A percentile compares a stretch with the other conserved stretches of the same genome.
These are phyloP conservation scores for Spheniscus mendiculus DNA, from an alignment of 2,113 vertebrate species.

Conservation along the genomic window DNA sequence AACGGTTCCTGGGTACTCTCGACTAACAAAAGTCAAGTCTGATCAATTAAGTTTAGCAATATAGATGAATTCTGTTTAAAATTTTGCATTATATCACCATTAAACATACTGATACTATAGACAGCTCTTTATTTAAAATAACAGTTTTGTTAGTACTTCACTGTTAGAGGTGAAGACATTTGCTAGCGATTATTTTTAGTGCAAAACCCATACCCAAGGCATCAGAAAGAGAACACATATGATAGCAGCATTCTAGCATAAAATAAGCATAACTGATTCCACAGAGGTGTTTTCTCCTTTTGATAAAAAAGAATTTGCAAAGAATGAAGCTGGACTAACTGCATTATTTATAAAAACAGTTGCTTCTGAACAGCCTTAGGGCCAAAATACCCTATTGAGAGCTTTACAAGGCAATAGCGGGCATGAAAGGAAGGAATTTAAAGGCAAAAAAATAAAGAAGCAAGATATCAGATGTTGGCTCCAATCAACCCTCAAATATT, in stretches of 20 bases:
- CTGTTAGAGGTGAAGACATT: neutral
- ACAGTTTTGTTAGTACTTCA: neutral
- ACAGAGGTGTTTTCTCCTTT: neutral
- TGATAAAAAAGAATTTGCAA: neutral
- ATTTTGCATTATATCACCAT: neutral
- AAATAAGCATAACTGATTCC: neutral
- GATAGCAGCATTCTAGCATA: neutral
- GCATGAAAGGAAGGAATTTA: neutral
- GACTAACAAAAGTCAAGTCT: neutral
- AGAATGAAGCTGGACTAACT: neutral
- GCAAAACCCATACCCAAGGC: neutral
- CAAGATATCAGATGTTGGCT: neutral
- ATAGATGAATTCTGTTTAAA: neutral
- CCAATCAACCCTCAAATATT: neutral
- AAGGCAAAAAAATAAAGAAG: neutral
- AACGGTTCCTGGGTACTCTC: neutral
- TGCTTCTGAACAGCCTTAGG: neutral
- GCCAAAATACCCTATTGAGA: neutral
- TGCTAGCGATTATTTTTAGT: neutral
- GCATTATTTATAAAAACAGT: neutral
- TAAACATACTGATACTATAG: neutral
- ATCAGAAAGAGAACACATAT: neutral
- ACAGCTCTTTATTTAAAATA: neutral
- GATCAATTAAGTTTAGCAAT: neutral
- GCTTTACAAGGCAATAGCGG: neutral